Base-by-base conservation (phyloP, 2,888 invertebrate species). In the Phengaris alcon region DNA sequence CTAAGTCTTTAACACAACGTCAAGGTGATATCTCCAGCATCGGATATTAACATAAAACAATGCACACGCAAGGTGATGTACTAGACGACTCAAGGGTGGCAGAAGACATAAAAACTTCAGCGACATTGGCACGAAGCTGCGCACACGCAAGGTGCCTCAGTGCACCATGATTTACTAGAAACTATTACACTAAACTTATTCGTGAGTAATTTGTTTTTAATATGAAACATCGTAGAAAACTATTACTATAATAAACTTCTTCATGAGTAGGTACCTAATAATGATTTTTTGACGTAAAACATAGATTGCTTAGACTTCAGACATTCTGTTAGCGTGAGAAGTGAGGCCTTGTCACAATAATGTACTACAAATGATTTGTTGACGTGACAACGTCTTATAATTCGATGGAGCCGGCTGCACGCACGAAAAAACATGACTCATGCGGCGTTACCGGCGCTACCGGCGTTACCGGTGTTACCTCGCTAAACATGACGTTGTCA, bases 71-170 rank as follows among this genome's bases (percentile, higher is more conserved):
- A 91, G 86, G 86, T 85, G 83, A 84, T 83, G 84, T 84, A 87
- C 87, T 82, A 83, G 85, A 86, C 92, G 44, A 44, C 93, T 91
- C 88, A 82, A 84, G 86, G 88, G 88, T 88, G 83, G 84, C 84
- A 88, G 87, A 91, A 90, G 90, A 89, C 83, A 76, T 83, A 85
- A 84, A 85, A 87, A 85, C 84, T 82, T 83, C 86, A 91, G 83
- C 86, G 92, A 91, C 93, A 91, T 91, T 92, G 91, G 87, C 90
- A 90, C 89, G 88, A 84, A 88, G 85, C 84, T 84, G 88, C 88
- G 90, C 90, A 82, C 93, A 91, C 93, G 93, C 93, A 90, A 91
- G 88, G 87, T 88, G 85, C 83, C 80, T 86, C 84, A 78, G 75
- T 13, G 7, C 52, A 72, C 72, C 72, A 72, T 54, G 22, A 54